phyloP scores from a whole-genome alignment of 2,888 invertebrate genomes.

The Andrena flavipes region DNA sequence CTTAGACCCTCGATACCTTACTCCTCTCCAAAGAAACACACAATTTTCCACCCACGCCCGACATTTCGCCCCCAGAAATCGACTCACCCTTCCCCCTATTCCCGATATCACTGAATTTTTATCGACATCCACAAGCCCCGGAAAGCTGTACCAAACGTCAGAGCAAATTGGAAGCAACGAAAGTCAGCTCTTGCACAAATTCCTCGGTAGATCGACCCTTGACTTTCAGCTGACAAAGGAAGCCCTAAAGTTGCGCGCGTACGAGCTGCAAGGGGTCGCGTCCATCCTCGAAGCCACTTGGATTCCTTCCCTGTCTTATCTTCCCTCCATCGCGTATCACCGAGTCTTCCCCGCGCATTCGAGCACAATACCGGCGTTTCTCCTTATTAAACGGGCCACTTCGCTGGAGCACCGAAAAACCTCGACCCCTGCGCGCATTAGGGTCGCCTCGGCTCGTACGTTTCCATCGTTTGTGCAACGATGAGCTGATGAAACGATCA shows the following conservation, averaged over 20 bases:
- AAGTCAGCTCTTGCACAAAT: conserved; percentile 1
- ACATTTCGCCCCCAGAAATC: too few species aligned
- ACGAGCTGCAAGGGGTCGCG: conserved; percentile 4
- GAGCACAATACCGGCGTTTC: background rate
- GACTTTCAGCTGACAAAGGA: conserved; percentile 31
- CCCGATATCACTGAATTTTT: conserved; percentile 13
- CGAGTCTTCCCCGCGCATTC: background rate
- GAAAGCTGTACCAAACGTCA: background rate
- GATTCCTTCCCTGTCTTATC: background rate
- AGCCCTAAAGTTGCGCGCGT: background rate
- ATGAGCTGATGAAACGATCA: conserved; percentile 43
- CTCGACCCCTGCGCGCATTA: background rate
- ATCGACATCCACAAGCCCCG: background rate
- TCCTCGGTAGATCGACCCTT: conserved; percentile 17
- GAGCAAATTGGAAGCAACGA: conserved; percentile 6
- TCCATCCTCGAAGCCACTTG: background rate
- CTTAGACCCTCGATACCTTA: too few species aligned
- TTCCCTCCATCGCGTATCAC: background rate
- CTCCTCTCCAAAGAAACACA: too few species aligned
- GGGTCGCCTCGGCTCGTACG: background rate
- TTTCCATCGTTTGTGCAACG: conserved; percentile 3
- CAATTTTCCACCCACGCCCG: too few species aligned
- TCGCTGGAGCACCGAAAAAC: background rate
- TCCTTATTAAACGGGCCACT: background rate
- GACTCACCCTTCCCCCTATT: background rate